Evolutionary conservation across 1,140 invertebrate genomes (phyloP).

Genomic region (Solen grandis): DNA sequence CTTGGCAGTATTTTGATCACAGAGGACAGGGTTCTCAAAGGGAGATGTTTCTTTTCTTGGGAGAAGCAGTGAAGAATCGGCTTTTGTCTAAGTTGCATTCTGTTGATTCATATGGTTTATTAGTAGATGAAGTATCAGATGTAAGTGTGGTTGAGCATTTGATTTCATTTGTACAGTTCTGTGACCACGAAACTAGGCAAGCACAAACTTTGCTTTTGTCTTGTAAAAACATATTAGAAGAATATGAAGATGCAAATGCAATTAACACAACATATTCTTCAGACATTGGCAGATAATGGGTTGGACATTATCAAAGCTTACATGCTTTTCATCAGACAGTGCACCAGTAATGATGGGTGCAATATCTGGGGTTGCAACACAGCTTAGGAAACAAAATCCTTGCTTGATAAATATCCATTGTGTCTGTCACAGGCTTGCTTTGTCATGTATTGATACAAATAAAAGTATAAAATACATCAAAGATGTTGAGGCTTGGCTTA

Average conservation of each 20-base stretch:
- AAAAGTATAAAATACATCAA: neutral
- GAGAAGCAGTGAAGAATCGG: conserved; percentile 1
- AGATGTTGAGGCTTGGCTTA: neutral
- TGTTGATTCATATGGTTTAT: conserved; percentile 3
- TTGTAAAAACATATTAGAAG: conserved; percentile 11
- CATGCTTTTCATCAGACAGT: conserved; percentile 29
- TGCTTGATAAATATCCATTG: conserved; percentile 5
- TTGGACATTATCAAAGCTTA: conserved; percentile 3
- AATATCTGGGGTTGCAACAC: conserved; percentile 17
- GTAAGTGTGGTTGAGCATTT: conserved; percentile 18
- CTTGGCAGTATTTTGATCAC: conserved; percentile 41
- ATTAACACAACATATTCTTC: neutral
- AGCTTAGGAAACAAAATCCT: conserved; percentile 10
- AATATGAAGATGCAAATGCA: conserved; percentile 21
- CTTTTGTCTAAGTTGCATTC: neutral
- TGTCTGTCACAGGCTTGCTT: conserved; percentile 24
- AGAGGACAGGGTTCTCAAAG: neutral
- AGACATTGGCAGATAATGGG: neutral
- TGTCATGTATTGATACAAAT: conserved; percentile 15
- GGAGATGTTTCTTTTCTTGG: conserved; percentile 36
- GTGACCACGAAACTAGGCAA: neutral
- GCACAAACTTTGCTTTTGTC: conserved; percentile 34
- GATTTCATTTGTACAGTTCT: conserved; percentile 47
- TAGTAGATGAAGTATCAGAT: conserved; percentile 40
- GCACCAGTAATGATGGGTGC: conserved; percentile 43